Percentiles rank a stretch among this genome's conserved stretches.
Evolutionary conservation across 64 coral and sea anemone species (phyloP).

Genomic region (Dendrophyllia cribrosa): DNA sequence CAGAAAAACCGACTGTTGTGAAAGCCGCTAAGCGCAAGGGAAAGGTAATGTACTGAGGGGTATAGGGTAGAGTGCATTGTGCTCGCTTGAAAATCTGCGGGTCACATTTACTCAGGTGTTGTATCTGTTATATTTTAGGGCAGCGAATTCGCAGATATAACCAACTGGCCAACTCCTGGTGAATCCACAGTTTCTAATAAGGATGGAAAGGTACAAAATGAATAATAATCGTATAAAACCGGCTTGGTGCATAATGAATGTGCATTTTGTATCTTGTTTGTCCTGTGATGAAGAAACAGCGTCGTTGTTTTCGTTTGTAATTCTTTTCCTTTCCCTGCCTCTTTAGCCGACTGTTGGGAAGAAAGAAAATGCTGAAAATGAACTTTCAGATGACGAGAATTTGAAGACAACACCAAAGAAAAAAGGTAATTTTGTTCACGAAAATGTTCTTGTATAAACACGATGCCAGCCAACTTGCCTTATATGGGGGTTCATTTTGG

Average conservation of each 20-base stretch:
- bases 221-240: background rate
- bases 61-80: background rate
- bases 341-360: constrained; percentile 27
- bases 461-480: background rate
- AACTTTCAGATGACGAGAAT: constrained; percentile 59
- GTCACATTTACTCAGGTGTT: background rate
- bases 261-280: constrained; percentile 33
- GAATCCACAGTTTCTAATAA: constrained; percentile 64
- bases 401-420: constrained; percentile 69
- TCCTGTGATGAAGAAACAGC: background rate
- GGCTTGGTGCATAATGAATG: background rate
- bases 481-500: background rate
- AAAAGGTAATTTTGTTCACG: constrained; percentile 34
- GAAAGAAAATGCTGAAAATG: constrained; percentile 77
- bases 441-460: constrained; percentile 10
- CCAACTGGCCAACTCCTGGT: constrained; percentile 75
- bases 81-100: background rate
- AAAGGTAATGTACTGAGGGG: constrained; percentile 61
- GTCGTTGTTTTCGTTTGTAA: background rate
- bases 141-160: constrained; percentile 72
- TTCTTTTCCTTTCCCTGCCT: background rate
- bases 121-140: constrained; percentile 39
- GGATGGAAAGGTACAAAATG: constrained; percentile 17
- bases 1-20: constrained; percentile 61
- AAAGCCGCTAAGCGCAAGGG: constrained; percentile 69